Base-by-base conservation (phyloP, 2,888 invertebrate species). In the Alloscopus bannaensis region DNA sequence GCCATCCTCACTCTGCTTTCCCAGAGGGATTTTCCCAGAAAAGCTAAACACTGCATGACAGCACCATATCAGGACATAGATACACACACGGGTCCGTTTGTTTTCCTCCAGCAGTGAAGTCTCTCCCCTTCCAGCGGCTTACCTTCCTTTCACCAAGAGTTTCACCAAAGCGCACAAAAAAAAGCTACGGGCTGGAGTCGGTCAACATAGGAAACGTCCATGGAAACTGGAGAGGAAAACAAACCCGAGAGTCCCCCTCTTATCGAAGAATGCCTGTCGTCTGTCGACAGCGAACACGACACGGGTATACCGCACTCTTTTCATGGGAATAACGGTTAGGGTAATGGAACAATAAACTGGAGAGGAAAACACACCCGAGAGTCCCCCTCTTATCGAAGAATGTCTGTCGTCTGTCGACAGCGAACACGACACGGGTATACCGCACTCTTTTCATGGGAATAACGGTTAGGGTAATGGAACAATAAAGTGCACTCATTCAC, bases 151-250 rank as follows among this genome's bases (percentile, higher is more conserved):
- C n/a, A n/a, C n/a, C n/a, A n/a, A n/a, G n/a, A n/a, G n/a, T n/a
- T n/a, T n/a, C n/a, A n/a, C n/a, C n/a, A n/a, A n/a, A n/a, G n/a
- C n/a, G n/a, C n/a, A n/a, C n/a, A n/a, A n/a, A n/a, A n/a, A n/a
- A n/a, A n/a, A 52, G 22, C 26, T 3, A 52, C 16, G 24, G 24
- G 6, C 13, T 24, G 52, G 8, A 8, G 52, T 24, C 22, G 22
- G 52, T n/a, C n/a, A n/a, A n/a, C n/a, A n/a, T n/a, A n/a, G n/a
- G n/a, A n/a, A n/a, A 45, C 8, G 3, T 20, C 31, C 59, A 59
- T 59, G 59, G 59, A 59, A 59, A 59, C 59, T n/a, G 59, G 59
- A 59, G 18, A 31, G 40, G n/a, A 59, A 59, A 59, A 59, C 59
- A 55, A 55, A 55, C 55, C 6, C 11, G 6, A 8, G 45, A 45